Evolutionary conservation across 1,140 invertebrate genomes (phyloP).

Genomic region (Drosophila equinoxialis): DNA sequence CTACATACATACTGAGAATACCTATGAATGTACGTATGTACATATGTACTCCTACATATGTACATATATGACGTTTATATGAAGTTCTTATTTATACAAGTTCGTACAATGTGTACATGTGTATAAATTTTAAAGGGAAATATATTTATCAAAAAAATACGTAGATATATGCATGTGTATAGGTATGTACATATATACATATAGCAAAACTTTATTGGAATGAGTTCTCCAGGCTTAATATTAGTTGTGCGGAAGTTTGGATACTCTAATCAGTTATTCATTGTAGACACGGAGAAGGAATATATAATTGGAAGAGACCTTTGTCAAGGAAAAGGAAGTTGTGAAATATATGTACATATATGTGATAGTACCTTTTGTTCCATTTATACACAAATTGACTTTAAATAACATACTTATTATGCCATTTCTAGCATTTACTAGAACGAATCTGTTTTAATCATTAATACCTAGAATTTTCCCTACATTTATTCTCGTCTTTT

Average conservation of each 20-base stretch:
- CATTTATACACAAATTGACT: no score
- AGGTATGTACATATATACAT: not conserved
- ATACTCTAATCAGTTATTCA: conserved; percentile 4
- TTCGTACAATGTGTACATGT: conserved; percentile 18
- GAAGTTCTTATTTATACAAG: conserved; percentile 12
- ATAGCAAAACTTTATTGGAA: not conserved
- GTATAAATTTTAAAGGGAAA: conserved; percentile 12
- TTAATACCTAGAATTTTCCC: no score
- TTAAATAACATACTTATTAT: no score
- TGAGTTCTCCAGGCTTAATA: not conserved
- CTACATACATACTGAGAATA: not conserved
- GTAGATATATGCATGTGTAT: conserved; percentile 21
- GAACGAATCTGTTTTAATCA: no score
- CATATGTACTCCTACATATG: no score
- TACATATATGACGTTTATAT: conserved; percentile 5
- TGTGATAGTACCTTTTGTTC: no score
- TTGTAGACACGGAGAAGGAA: not conserved
- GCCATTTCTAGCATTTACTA: no score
- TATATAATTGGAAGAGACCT: not conserved
- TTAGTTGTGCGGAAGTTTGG: not conserved
- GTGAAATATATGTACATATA: not conserved
- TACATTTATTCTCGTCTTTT: no score
- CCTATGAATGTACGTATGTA: not conserved
- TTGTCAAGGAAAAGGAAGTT: not conserved
- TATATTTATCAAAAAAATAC: conserved; percentile 16